These are phyloP conservation scores for Halocaridina rubra DNA, from an alignment of 2,888 invertebrate genomes.

Conservation along the genomic window DNA sequence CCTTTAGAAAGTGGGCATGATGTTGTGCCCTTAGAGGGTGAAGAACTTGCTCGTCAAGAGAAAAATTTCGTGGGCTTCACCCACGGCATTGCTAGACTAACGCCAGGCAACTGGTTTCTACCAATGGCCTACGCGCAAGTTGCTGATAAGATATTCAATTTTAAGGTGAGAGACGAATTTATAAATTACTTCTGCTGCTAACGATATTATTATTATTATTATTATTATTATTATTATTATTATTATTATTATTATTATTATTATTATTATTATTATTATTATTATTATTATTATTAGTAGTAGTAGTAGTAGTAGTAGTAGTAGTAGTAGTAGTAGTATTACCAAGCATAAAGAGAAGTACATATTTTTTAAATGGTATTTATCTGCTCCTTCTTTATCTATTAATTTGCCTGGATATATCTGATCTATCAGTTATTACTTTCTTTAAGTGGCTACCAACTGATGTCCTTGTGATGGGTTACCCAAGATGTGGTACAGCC, in stretches of 20 bases:
- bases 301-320: too few species aligned
- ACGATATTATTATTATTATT: too few species aligned
- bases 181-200: neutral
- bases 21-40: conserved; percentile 6
- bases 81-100: conserved; percentile 18
- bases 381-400: too few species aligned
- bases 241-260: too few species aligned
- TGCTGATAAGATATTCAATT: conserved; percentile 31
- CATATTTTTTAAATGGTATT: too few species aligned
- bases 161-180: conserved; percentile 9
- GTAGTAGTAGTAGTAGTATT: too few species aligned
- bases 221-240: too few species aligned
- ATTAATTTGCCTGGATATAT: too few species aligned
- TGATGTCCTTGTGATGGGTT: neutral
- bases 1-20: conserved; percentile 26
- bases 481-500: neutral
- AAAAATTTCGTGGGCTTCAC: conserved; percentile 6
- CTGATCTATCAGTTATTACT: too few species aligned
- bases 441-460: neutral
- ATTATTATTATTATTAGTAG: too few species aligned
- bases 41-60: conserved; percentile 25
- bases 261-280: too few species aligned
- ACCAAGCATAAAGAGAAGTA: too few species aligned
- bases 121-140: conserved; percentile 1
- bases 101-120: conserved; percentile 35